Conservation (phyloP, 2,113 vertebrate genomes). For the Oreochromis niloticus region DNA sequence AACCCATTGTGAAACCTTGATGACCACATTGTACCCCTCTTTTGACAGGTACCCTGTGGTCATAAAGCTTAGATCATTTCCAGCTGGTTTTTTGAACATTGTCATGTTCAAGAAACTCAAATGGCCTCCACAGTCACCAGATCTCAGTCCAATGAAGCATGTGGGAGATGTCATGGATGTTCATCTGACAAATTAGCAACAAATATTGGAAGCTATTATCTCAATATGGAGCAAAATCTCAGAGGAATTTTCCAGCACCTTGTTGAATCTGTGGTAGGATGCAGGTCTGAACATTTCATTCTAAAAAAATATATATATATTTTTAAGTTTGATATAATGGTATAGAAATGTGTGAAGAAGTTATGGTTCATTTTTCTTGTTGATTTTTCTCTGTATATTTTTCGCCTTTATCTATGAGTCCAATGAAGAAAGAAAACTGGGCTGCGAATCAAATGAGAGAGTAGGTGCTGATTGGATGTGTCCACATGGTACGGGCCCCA, state of each 20-base stretch:
- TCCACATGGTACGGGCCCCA: not conserved
- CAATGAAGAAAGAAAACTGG: not conserved
- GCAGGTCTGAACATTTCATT: not conserved
- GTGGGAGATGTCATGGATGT: not conserved
- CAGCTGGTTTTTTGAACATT: not conserved
- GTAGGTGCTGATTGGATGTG: not conserved
- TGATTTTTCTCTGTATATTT: not conserved
- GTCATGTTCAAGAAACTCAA: not conserved
- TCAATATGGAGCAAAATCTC: not conserved
- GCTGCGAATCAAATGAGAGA: not conserved
- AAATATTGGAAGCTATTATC: not conserved
- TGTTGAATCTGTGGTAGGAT: not conserved
- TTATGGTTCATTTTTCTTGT: not conserved
- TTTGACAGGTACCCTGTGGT: not conserved
- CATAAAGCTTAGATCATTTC: not conserved
- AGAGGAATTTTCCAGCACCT: not conserved
- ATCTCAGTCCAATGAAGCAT: not conserved
- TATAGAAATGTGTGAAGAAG: not conserved
- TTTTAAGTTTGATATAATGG: not conserved
- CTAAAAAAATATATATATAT: fast-evolving
- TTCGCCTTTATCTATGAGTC: not conserved
- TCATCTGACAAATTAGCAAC: not conserved
- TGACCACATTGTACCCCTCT: not conserved
- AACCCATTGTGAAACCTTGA: not conserved
- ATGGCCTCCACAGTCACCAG: not conserved